Evolutionary conservation across 2,113 vertebrate species (phyloP), one percentile per base, ranked within the genome.

Genomic region (Cyphomyrus discorhynchus): DNA sequence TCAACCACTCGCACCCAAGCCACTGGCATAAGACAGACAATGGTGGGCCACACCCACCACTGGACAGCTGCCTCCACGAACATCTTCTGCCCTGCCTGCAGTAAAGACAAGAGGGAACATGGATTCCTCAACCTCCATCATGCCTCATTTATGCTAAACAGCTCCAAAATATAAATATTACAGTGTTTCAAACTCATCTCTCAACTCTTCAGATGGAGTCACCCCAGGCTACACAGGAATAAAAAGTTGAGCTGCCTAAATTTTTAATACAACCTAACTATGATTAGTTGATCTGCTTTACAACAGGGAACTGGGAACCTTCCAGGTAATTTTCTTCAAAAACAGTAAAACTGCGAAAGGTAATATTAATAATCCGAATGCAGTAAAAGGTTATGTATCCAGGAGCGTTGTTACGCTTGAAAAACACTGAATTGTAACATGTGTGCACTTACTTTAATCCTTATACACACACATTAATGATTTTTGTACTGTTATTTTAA

Each of bases 31-130:
- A 94, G 91, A 86, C 95, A 91, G 91, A 92, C 84, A 83, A 91
- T 88, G 90, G 93, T 93, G 94, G 92, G 92, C 92, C 91, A 91
- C 90, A 94, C 90, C 92, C 92, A 87, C 89, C 91, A 92, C 89
- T 92, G 91, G 91, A 93, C 47, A 2, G 80, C 89, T 47, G 88
- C 90, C 90, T 91, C 91, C 89, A 92, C 88, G 89, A 93, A 95
- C 96, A 96, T 96, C 94, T 94, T 94, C 92, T 89, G 92, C 89
- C 90, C 91, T 91, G 93, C 93, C 94, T 95, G 92, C 46, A 90
- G 88, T 21, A 50, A 74, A 35, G 5, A 39, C 52, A 89, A 21
- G 52, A 58, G 11, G 21, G 24, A 46, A 24, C 88, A 89, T 45
- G 39, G 45, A 45, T 46, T 47, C 8, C 47, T 53, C 7, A 77